Evolutionary conservation across 23 tunicate species (phyloP).

Genomic region (Ascidia mentula): DNA sequence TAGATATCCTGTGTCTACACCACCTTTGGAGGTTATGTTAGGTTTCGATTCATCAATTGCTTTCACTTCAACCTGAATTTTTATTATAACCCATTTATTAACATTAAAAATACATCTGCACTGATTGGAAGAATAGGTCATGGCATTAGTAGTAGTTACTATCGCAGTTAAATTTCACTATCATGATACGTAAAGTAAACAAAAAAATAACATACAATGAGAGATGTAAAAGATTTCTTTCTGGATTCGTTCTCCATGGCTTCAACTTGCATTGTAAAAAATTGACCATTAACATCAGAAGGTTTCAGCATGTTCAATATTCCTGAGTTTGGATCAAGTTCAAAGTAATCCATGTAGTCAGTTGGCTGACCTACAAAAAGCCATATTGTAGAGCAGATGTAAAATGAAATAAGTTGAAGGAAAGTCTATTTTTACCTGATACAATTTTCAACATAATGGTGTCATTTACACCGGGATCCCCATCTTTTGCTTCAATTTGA

Average conservation of each 20-base stretch:
- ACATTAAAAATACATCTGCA: too few relatives aligned
- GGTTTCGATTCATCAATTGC: not conserved
- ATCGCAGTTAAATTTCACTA: too few relatives aligned
- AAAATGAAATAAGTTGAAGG: too few relatives aligned
- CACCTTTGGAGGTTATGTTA: not conserved
- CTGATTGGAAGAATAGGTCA: too few relatives aligned
- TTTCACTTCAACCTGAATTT: not conserved
- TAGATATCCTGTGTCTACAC: not conserved
- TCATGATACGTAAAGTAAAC: too few relatives aligned
- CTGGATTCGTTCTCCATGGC: not conserved
- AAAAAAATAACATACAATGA: too few relatives aligned
- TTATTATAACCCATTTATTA: not conserved
- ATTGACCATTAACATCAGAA: not conserved
- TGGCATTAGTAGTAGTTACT: too few relatives aligned
- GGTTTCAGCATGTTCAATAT: not conserved
- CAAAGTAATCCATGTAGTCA: not conserved
- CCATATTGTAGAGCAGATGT: not conserved
- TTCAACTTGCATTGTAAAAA: not conserved
- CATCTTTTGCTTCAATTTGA: too few relatives aligned
- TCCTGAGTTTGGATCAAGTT: not conserved
- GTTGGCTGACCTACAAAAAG: not conserved
- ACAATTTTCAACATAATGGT: too few relatives aligned
- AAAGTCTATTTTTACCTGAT: too few relatives aligned
- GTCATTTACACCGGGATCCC: too few relatives aligned
- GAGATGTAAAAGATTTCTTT: too few relatives aligned